Conservation (phyloP, 2,888 invertebrate species). For the Petrophora chlorosata region DNA sequence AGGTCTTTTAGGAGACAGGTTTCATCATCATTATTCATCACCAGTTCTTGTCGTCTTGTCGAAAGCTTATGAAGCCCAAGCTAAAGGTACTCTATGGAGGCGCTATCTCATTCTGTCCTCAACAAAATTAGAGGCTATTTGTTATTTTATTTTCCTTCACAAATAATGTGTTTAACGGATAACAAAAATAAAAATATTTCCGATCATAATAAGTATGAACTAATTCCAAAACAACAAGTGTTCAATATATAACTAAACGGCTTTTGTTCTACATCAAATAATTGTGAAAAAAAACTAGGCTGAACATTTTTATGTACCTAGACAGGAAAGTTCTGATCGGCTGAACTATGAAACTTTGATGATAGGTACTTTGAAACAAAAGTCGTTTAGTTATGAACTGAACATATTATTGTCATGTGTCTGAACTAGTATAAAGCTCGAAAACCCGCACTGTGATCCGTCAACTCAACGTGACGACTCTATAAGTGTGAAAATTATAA, state of each 20-base stretch:
- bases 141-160: slow-evolving; percentile 40
- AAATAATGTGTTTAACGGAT: neutral
- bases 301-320: no score
- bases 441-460: slow-evolving; percentile 47
- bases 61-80: neutral
- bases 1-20: neutral
- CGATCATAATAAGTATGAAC: no score
- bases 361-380: no score
- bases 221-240: no score
- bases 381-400: no score
- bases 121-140: slow-evolving; percentile 52
- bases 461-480: slow-evolving; percentile 56
- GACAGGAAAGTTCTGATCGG: no score
- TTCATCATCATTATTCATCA: slow-evolving; percentile 6
- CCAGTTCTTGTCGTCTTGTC: slow-evolving; percentile 8
- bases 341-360: no score
- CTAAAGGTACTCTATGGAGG: slow-evolving; percentile 20
- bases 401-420: no score
- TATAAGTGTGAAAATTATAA: slow-evolving; percentile 52
- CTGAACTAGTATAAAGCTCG: slow-evolving; percentile 11
- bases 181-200: no score
- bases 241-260: no score
- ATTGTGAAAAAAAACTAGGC: no score
- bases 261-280: no score
- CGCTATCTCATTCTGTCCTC: slow-evolving; percentile 28